Evolutionary conservation across 35 echinoderm and acorn worm genomes (phyloP).

Genomic region (Holothuria glaberrima): DNA sequence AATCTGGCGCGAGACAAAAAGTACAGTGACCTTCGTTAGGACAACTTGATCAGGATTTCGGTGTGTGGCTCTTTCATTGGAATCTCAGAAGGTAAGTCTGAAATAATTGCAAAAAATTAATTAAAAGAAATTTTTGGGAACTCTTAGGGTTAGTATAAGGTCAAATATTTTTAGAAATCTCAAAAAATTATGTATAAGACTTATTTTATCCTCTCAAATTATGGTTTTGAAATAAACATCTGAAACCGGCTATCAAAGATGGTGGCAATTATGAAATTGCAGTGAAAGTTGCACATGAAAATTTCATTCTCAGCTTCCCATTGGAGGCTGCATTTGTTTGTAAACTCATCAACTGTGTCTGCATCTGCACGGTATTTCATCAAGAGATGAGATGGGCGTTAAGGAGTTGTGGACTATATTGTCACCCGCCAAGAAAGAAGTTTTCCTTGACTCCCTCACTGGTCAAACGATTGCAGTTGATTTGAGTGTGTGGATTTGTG

Average conservation of each 20-base stretch:
- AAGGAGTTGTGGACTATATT: constrained; percentile 88
- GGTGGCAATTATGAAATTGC: constrained; percentile 3
- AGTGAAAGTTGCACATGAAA: not conserved
- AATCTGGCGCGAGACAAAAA: constrained; percentile 62
- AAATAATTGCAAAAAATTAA: not conserved
- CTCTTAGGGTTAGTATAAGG: too few species aligned
- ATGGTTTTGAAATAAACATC: too few species aligned
- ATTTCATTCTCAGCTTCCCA: not conserved
- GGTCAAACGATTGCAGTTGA: constrained; percentile 86
- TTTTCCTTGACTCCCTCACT: constrained; percentile 57
- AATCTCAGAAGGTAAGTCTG: too few species aligned
- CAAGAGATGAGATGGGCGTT: constrained; percentile 75
- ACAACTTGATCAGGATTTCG: not conserved
- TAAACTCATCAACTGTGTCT: not conserved
- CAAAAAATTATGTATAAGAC: too few species aligned
- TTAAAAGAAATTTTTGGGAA: not conserved
- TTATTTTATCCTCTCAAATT: too few species aligned
- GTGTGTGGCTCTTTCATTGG: not conserved
- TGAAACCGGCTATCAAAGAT: not conserved
- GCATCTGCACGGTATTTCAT: not conserved
- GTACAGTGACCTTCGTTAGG: constrained; percentile 45
- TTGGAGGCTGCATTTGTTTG: too few species aligned
- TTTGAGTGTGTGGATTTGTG: constrained; percentile 93
- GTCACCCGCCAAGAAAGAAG: constrained; percentile 69
- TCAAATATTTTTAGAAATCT: too few species aligned